Evolutionary conservation across 2,113 vertebrate genomes (phyloP), one percentile per base, ranked within the genome.

Genomic region (Notiomystis cincta): DNA sequence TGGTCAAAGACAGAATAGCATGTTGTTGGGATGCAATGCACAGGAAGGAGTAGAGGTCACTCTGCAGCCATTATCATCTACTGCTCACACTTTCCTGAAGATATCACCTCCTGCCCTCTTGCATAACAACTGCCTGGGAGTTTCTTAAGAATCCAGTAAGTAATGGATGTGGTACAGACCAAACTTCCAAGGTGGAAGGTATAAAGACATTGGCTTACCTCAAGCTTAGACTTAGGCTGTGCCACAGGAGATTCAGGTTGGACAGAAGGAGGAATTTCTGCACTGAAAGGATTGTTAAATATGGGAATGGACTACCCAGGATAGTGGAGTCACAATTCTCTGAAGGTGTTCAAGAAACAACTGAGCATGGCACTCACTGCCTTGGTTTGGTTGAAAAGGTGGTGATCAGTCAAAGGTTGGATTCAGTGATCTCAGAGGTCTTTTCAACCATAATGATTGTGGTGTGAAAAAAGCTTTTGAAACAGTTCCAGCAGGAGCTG

Each of bases 1-100:
- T 22, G 22, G 9, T 58, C 37, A 79, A 73, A 75, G 22, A 13
- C 51, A 75, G 47, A 70, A 31, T 13, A 57, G 53, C 0, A 2
- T 1, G 0, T 10, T 42, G 21, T 16, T 27, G 2, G 2, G n/a
- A 35, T 1, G 2, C 11, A 57, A 35, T 7, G 9, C 19, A 44
- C 0, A 1, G 56, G 21, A 27, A 75, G 8, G 22, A 25, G 13
- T 0, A 79, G 37, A 58, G 12, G 31, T 14, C 30, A 61, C 22
- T 65, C 7, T 73, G 15, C 11, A 60, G 45, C 18, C 30, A 9
- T 42, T 47, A 20, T 14, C 37, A 56, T 15, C 33, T 35, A 58
- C 14, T 64, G 13, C 27, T 91, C 17, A 0, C 17, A 20, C 42
- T 40, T 42, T 58, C 13, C 51, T 75, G 45, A 69, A 44, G 22